Base-by-base conservation (phyloP, 2,113 vertebrate species). In the Eidolon helvum region DNA sequence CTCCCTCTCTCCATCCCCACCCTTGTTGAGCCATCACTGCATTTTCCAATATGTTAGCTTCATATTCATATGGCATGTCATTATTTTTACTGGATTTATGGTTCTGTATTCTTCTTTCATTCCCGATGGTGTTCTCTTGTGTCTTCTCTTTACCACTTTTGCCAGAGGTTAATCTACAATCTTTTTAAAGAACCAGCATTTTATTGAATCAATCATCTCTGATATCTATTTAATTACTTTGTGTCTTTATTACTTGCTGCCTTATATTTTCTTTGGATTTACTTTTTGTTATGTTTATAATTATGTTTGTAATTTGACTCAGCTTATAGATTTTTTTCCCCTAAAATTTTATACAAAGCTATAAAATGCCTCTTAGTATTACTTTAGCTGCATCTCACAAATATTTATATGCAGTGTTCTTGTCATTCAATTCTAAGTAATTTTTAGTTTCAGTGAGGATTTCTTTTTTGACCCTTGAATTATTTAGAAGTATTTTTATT, bases 241-340 rank as follows among this genome's bases (percentile, higher is more conserved):
- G 10, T 79, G 26, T 84, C 61, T 68, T 84, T 82, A 57, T 91
- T 80, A 61, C 45, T 97, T 88, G 48, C 35, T 63, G 0, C 40
- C 16, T 53, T 68, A 28, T 50, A 59, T 72, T 66, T 78, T 94
- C 88, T 91, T 85, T 61, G 50, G 35, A 48, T 79, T 78, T 38
- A 65, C 65, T 93, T 87, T 48, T 84, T 84, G 77, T 75, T 59
- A 79, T 65, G 19, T 90, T 94, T 93, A 45, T 77, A 84, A 84
- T 69, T 28, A 79, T 65, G 19, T 90, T 94, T 93, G 45, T 77
- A 84, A 84, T 69, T 28, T 50, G 50, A 50, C 28, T 50, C 79
- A 89, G 21, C 48, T 80, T 21, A 48, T 82, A n/a, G 45, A 78
- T 78, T 77, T 94, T 91, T 94, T 48, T 45, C 19, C 28, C 38